phyloP scores from a whole-genome alignment of 2,797 vertebrate genomes.

The Rallus crepitans region DNA sequence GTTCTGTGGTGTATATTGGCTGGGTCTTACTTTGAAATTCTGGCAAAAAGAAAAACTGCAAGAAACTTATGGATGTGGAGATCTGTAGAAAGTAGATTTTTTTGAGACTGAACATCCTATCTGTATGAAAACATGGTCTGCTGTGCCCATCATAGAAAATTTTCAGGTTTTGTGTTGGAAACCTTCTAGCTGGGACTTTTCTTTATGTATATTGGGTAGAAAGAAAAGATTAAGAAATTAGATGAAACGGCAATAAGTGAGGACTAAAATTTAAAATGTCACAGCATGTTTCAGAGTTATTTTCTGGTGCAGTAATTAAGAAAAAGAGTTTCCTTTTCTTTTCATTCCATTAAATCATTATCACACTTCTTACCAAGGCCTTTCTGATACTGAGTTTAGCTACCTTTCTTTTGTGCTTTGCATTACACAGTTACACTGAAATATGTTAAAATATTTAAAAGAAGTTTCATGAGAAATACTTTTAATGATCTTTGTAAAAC shows the following conservation, averaged over 20 bases:
- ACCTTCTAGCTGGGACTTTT: not conserved
- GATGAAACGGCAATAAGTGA: not conserved
- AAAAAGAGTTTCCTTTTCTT: not conserved
- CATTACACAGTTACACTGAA: not conserved
- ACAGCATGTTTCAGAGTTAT: not conserved
- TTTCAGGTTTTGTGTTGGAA: not conserved
- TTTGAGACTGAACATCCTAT: not conserved
- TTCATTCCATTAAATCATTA: not conserved
- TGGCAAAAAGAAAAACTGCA: not conserved
- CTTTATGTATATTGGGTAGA: not conserved
- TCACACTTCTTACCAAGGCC: not conserved
- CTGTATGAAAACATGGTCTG: not conserved
- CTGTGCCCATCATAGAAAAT: not conserved
- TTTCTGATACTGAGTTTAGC: not conserved
- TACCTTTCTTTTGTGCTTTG: not conserved
- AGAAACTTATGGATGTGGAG: rapidly evolving
- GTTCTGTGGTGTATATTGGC: not conserved
- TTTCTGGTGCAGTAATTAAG: not conserved
- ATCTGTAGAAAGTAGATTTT: not conserved
- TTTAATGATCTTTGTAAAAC: not conserved
- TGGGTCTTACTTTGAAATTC: not conserved
- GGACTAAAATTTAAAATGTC: not conserved
- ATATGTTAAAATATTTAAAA: not conserved
- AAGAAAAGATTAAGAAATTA: not conserved
- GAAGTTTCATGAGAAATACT: not conserved